Evolutionary conservation across 2,113 vertebrate species (phyloP).

Genomic region (Marmota monax): DNA sequence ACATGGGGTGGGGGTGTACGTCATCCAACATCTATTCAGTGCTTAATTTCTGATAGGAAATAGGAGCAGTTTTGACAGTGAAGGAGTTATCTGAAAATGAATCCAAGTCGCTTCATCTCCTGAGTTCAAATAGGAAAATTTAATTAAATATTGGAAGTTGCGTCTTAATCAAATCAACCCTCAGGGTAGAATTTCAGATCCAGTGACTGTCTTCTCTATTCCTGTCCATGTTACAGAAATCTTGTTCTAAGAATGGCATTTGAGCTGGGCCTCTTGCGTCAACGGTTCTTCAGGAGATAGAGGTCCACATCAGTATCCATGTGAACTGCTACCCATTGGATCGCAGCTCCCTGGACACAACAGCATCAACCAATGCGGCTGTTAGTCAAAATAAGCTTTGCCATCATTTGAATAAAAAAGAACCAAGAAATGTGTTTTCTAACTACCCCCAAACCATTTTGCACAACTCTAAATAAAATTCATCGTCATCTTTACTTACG

Average conservation of each 20-base stretch:
- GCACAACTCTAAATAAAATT: constrained; percentile 70
- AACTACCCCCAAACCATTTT: constrained; percentile 59
- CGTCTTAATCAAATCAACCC: not conserved
- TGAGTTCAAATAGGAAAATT: constrained; percentile 23
- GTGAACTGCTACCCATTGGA: not conserved
- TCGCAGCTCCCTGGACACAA: not conserved
- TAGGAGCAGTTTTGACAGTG: not conserved
- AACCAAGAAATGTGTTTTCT: constrained; percentile 55
- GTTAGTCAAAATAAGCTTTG: constrained; percentile 44
- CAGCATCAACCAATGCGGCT: not conserved
- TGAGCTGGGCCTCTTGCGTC: not conserved
- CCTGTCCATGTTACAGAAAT: not conserved
- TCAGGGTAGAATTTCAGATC: constrained; percentile 29
- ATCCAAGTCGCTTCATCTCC: not conserved
- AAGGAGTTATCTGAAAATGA: constrained; percentile 32
- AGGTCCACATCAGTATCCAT: not conserved
- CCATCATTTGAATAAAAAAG: constrained; percentile 47
- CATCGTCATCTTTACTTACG: constrained; percentile 51
- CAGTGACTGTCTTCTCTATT: constrained; percentile 11
- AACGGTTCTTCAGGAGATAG: constrained; percentile 11
- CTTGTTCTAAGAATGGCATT: constrained; percentile 23
- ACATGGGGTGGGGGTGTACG: not conserved
- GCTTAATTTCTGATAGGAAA: not conserved
- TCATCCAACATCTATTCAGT: not conserved
- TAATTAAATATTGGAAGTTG: constrained; percentile 48